These are phyloP conservation scores for Oncorhynchus tshawytscha DNA, from an alignment of 2,113 vertebrate species.

Conservation along the genomic window DNA sequence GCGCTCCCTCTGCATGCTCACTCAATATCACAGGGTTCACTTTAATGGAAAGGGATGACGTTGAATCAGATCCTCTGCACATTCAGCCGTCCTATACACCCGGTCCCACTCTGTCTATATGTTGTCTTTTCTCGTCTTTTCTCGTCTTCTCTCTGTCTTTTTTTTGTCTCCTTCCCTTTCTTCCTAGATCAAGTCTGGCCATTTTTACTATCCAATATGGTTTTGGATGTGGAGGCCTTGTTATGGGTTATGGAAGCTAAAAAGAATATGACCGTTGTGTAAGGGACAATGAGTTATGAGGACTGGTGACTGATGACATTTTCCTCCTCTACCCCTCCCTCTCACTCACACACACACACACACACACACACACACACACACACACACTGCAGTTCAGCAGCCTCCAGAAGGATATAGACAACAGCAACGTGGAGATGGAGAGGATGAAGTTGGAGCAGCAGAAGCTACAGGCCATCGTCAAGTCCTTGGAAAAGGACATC, in stretches of 20 bases:
- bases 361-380: too few relatives aligned
- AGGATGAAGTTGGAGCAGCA: slow-evolving; percentile 70
- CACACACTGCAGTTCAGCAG: slow-evolving; percentile 65
- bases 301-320: slow-evolving; percentile 12
- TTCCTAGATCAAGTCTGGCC: not conserved
- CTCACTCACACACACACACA: not conserved
- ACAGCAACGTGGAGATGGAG: slow-evolving; percentile 64
- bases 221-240: not conserved
- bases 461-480: slow-evolving; percentile 73
- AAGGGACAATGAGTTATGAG: slow-evolving; percentile 13
- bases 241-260: not conserved
- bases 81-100: not conserved
- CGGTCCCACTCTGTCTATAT: not conserved
- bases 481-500: slow-evolving; percentile 74
- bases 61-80: not conserved
- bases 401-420: slow-evolving; percentile 77
- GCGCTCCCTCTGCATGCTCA: slow-evolving; percentile 26
- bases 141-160: not conserved
- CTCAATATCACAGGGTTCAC: slow-evolving; percentile 33
- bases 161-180: not conserved
- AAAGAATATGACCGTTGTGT: not conserved
- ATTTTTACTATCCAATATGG: not conserved
- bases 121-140: not conserved
- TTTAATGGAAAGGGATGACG: slow-evolving; percentile 5
- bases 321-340: slow-evolving; percentile 30